Conservation (phyloP, 2,797 vertebrate species). For the Muscicapa comitata region DNA sequence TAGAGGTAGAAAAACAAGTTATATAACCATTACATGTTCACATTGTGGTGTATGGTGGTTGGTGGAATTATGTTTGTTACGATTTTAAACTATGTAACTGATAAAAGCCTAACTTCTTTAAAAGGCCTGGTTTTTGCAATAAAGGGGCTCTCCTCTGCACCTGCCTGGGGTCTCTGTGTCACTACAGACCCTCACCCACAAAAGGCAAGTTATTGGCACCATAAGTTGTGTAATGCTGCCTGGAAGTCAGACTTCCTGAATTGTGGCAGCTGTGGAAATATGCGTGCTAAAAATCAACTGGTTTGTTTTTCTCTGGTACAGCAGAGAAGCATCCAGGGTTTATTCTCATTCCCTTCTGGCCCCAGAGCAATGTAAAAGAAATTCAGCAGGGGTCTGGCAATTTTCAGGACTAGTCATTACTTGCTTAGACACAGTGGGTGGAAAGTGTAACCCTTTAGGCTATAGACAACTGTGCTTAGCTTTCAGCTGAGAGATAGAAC, state of each 20-base stretch:
- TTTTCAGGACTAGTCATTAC: constrained; percentile 20
- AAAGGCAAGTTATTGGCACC: neutral
- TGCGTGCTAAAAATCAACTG: neutral
- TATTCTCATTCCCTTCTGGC: neutral
- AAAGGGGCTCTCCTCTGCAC: neutral
- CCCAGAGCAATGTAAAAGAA: constrained; percentile 26
- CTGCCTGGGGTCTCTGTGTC: neutral
- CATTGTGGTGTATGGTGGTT: fast-evolving
- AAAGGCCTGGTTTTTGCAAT: neutral
- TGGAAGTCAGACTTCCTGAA: neutral
- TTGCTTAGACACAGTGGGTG: neutral
- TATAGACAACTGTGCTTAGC: neutral
- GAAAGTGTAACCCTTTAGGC: constrained; percentile 17
- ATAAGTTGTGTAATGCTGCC: neutral
- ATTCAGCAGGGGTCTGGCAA: neutral
- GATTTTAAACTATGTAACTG: neutral
- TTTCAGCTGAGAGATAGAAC: neutral
- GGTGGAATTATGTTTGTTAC: neutral
- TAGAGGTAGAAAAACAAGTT: neutral
- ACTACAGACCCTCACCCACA: neutral
- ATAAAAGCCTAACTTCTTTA: neutral
- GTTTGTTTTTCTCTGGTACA: neutral
- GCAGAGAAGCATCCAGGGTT: neutral
- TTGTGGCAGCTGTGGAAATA: neutral
- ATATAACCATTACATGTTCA: neutral